Percentiles rank a stretch among this genome's conserved stretches.
These are phyloP conservation scores for Styela clava DNA, from an alignment of 23 tunicate species.

Conservation along the genomic window DNA sequence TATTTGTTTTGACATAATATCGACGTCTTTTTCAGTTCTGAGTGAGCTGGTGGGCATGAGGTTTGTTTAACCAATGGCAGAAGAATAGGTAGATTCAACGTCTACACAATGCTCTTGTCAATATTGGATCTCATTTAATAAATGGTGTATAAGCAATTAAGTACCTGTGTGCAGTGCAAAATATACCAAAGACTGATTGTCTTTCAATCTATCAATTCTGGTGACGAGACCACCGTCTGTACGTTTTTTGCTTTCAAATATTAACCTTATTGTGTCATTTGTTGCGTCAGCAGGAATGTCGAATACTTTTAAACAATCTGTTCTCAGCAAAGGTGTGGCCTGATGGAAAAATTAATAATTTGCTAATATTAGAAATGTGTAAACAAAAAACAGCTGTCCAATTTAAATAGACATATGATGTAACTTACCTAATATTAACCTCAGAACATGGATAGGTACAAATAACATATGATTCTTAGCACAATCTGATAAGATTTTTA, in stretches of 20 bases:
- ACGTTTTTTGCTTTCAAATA: conserved; percentile 37
- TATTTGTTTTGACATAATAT: too few relatives aligned
- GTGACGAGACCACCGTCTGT: conserved; percentile 49
- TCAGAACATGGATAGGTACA: too few relatives aligned
- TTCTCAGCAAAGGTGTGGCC: conserved; percentile 23
- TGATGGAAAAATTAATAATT: background rate
- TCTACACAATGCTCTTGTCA: too few relatives aligned
- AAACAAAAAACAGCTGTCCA: background rate
- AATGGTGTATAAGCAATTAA: too few relatives aligned
- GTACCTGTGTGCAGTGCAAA: conserved; percentile 44
- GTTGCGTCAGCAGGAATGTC: conserved; percentile 10
- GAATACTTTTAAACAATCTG: conserved; percentile 43
- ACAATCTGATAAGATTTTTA: too few relatives aligned
- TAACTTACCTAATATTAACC: background rate
- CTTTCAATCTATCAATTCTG: conserved; percentile 6
- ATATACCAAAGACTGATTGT: conserved; percentile 18
- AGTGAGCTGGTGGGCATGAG: too few relatives aligned
- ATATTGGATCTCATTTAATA: too few relatives aligned
- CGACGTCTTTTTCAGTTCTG: too few relatives aligned
- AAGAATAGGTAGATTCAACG: too few relatives aligned
- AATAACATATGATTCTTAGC: too few relatives aligned
- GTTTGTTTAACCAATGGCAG: too few relatives aligned
- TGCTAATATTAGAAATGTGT: background rate
- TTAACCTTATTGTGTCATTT: conserved; percentile 34
- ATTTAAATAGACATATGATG: too few relatives aligned